Base-by-base conservation (phyloP, 2,797 vertebrate species). In the Ambastaia sidthimunki region DNA sequence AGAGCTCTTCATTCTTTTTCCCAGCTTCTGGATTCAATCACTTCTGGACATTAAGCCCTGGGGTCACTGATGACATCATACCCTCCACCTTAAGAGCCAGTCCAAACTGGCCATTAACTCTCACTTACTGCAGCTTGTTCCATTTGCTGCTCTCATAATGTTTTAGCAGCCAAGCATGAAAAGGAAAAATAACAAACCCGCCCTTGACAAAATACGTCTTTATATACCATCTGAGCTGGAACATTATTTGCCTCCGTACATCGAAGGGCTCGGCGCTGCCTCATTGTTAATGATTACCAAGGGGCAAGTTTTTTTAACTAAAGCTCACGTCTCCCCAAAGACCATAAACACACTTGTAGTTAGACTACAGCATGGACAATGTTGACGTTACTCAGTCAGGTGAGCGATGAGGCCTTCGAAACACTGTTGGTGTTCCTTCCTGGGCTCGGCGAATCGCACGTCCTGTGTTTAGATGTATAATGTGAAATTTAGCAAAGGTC, bases 31-130 rank as follows among this genome's bases (percentile, higher is more conserved):
- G 76, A 83, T 87, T 78, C 74, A 89, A 87, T 91, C 89, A 88
- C 9, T 67, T 88, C 85, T 89, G 81, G 81, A 82, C 74, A 44
- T 75, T 23, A 68, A 62, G 31, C 72, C 80, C 76, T 57, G 10
- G 81, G 90, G 89, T 90, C 87, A 85, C 52, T 18, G 28, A 87
- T 92, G 89, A 93, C 84, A 85, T 92, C 91, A 93, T 83, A 75
- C 67, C 68, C 74, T 81, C 82, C 81, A 81, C 86, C 87, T 85
- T 85, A 87, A 76, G 88, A 89, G 80, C 50, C 62, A 63, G 71
- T 83, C 75, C 79, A 83, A 78, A 78, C 80, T 82, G 73, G 77
- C 60, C 48, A 71, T 66, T 81, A 77, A 80, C 81, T 71, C 73
- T 76, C 76, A 86, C 57, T 48, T 67, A 41, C 37, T 41, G 37